A percentile compares a stretch with the other conserved stretches of the same genome.
Evolutionary conservation across 2,797 vertebrate genomes (phyloP).

Genomic region (Poecilia picta): DNA sequence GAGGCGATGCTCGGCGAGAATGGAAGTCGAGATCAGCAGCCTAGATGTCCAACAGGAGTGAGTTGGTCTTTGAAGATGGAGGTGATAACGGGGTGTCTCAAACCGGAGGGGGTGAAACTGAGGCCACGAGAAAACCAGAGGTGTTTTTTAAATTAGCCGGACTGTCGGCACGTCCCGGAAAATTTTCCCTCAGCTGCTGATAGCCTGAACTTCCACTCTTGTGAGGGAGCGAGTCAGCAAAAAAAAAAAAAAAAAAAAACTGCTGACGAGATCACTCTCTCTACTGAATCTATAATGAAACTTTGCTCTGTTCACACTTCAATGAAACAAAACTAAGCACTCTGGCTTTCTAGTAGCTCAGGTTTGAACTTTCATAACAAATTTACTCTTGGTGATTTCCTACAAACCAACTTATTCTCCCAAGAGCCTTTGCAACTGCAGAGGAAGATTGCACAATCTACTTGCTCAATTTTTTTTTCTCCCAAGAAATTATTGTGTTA

Average conservation of each 20-base stretch:
- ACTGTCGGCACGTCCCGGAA: constrained; percentile 12
- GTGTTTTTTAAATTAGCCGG: constrained; percentile 26
- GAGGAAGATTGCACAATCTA: constrained; percentile 37
- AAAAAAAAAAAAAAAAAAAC: background rate
- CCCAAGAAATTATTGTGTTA: constrained; percentile 2
- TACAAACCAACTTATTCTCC: background rate
- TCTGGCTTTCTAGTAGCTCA: background rate
- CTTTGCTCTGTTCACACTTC: background rate
- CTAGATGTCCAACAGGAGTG: background rate
- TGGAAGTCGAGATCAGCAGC: background rate
- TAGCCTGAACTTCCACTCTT: constrained; percentile 20
- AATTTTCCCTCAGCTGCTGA: constrained; percentile 26
- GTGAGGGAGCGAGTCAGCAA: constrained; percentile 16
- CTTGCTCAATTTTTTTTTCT: constrained; percentile 18
- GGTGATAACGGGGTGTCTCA: constrained; percentile 21
- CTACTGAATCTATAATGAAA: background rate
- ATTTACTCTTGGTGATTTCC: background rate
- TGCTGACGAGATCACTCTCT: constrained; percentile 6
- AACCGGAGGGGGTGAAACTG: background rate
- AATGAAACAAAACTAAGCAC: background rate
- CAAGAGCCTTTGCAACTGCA: constrained; percentile 26
- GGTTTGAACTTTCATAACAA: background rate
- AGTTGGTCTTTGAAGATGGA: background rate
- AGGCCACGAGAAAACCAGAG: background rate
- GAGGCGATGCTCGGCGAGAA: background rate